Evolutionary conservation across 2,113 vertebrate genomes (phyloP).

Genomic region (Dicentrarchus labrax): DNA sequence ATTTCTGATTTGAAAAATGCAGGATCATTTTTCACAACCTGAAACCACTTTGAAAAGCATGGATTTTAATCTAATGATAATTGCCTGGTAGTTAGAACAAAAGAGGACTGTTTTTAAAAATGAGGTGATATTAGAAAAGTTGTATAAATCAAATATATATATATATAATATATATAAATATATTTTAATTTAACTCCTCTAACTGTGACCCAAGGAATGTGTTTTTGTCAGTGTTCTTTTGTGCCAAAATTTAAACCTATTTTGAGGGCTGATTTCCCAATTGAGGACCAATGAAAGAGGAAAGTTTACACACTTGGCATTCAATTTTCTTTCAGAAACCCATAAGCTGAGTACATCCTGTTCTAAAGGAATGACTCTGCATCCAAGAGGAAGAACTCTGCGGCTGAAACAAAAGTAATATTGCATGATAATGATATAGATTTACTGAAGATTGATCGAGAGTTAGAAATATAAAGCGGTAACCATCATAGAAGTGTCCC

Average conservation of each 20-base stretch:
- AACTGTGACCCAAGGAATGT: slow-evolving; percentile 63
- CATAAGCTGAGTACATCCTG: neutral
- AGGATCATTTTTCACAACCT: slow-evolving; percentile 29
- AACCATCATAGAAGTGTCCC: slow-evolving; percentile 37
- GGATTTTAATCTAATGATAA: neutral
- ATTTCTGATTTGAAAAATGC: slow-evolving; percentile 35
- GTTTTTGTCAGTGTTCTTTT: slow-evolving; percentile 50
- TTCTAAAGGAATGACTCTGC: neutral
- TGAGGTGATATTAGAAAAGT: neutral
- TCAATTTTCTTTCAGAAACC: neutral
- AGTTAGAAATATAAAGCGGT: neutral
- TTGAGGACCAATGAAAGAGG: slow-evolving; percentile 42
- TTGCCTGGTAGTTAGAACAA: slow-evolving; percentile 6
- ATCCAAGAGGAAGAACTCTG: neutral
- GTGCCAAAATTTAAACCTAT: slow-evolving; percentile 68
- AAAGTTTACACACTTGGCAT: slow-evolving; percentile 36
- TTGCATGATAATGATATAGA: slow-evolving; percentile 23
- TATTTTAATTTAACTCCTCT: slow-evolving; percentile 20
- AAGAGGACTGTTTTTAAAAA: slow-evolving; percentile 1
- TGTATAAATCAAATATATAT: slow-evolving; percentile 30
- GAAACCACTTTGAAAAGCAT: slow-evolving; percentile 9
- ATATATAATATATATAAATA: slow-evolving; percentile 18
- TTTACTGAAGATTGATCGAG: neutral
- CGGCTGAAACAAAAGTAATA: neutral
- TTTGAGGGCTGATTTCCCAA: slow-evolving; percentile 54